Evolutionary conservation across 2,113 vertebrate species (phyloP).

Genomic region (Brachionichthys hirsutus): DNA sequence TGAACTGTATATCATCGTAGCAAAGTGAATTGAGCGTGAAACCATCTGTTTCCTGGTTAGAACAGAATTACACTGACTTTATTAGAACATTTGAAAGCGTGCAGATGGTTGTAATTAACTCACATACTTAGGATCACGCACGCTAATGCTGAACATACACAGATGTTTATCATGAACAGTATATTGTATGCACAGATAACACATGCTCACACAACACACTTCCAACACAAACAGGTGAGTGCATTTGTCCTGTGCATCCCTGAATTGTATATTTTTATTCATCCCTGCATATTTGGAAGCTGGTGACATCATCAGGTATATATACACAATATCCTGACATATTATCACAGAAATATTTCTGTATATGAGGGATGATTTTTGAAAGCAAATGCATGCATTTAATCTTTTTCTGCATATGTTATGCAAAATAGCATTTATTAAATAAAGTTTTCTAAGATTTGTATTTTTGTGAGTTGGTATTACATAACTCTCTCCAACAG

Average conservation of each 20-base stretch:
- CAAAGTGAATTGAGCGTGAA: constrained; percentile 59
- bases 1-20: constrained; percentile 51
- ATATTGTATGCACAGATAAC: constrained; percentile 29
- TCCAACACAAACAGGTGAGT: neutral
- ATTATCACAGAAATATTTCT: neutral
- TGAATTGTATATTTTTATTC: too few species aligned
- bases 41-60: constrained; percentile 72
- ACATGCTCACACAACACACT: constrained; percentile 4
- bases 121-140: constrained; percentile 36
- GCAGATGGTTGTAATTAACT: constrained; percentile 73
- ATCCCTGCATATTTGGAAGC: too few species aligned
- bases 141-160: constrained; percentile 14
- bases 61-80: constrained; percentile 66
- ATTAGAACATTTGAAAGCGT: constrained; percentile 63
- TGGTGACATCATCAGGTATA: neutral
- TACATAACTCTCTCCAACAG: constrained; percentile 14
- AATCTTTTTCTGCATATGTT: neutral
- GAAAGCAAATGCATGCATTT: constrained; percentile 20
- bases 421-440: constrained; percentile 8
- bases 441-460: constrained; percentile 15
- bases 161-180: constrained; percentile 52
- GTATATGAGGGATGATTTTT: constrained; percentile 16
- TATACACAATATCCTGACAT: neutral
- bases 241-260: neutral
- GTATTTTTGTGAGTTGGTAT: constrained; percentile 14